Evolutionary conservation across 2,888 invertebrate species (phyloP).

Genomic region (Luperina nickerlii): DNA sequence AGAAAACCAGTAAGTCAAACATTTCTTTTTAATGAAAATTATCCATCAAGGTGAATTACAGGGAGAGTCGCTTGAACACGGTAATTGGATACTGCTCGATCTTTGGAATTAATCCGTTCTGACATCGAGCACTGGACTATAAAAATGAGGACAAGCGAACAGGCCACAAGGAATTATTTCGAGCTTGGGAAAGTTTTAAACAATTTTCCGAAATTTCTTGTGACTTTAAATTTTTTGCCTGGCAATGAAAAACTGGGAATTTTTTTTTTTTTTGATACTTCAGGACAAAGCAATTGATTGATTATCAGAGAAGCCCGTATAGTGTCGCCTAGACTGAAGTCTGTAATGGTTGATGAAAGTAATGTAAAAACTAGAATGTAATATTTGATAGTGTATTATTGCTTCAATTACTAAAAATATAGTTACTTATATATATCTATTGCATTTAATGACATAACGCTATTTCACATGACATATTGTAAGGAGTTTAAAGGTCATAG

Average conservation of each 20-base stretch:
- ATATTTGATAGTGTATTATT: neutral
- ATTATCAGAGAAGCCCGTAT: neutral
- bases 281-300: neutral
- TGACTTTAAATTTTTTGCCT: neutral
- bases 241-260: neutral
- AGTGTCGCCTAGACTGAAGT: neutral
- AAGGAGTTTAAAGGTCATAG: constrained; percentile 44
- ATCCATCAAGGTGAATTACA: neutral
- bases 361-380: neutral
- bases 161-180: neutral
- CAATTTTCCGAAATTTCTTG: constrained; percentile 1
- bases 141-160: constrained; percentile 3
- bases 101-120: constrained; percentile 20
- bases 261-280: neutral
- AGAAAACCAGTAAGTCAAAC: constrained; percentile 14
- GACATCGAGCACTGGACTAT: constrained; percentile 10
- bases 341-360: neutral
- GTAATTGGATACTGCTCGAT: constrained; percentile 21
- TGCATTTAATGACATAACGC: constrained; percentile 1
- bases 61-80: constrained; percentile 8
- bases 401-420: neutral
- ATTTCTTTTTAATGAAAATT: constrained; percentile 26
- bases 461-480: constrained; percentile 24
- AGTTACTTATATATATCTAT: neutral
- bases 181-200: neutral